Base-by-base conservation (phyloP, 2,888 invertebrate species). In the Perithous albicinctus region DNA sequence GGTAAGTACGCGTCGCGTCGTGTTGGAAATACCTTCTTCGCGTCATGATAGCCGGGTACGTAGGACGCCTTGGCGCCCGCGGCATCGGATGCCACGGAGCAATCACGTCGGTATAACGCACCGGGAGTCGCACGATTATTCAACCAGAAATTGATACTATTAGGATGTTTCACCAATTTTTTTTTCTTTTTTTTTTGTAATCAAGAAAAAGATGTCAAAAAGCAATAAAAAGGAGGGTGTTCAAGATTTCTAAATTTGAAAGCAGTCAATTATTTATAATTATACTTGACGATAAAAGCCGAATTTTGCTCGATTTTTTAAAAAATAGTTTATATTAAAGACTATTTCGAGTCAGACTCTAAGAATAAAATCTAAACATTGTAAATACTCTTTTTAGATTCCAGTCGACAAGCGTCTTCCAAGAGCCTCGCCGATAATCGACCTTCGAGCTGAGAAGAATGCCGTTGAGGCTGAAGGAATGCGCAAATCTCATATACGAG, bases 381-480 rank as follows among this genome's bases (percentile, higher is more conserved):
- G n/a, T n/a, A n/a, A n/a, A 48, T 12, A 56, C n/a, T 66, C 23
- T 78, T 59, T 78, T 85, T 83, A 91, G 92, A 89, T 92, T 54
- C 95, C 95, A 0, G 90, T 92, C 35, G 93, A 94, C 35, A 95
- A 96, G 88, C 91, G 93, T 15, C 88, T 96, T 46, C 94, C 95
- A 82, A 94, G 94, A 78, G 94, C 96, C 3, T 98, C 98, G 0
- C 98, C 98, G 0, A 96, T 99, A 41, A 96, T 98, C 67, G 94
- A 95, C 79, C 93, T 98, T 93, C 98, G 98, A 90, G 97, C 98
- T 0, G 95, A 96, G 86, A 99, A 99, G 93, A 99, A 98, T 90
- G 93, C 94, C 0, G 94, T 95, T 0, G 98, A 98, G 93, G 95
- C 95, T 23, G 94, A 94, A 70, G 98, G 98, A 63, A 98, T 98